Base-by-base conservation (phyloP, 1,140 invertebrate genomes). In the Drosophila burlai region DNA sequence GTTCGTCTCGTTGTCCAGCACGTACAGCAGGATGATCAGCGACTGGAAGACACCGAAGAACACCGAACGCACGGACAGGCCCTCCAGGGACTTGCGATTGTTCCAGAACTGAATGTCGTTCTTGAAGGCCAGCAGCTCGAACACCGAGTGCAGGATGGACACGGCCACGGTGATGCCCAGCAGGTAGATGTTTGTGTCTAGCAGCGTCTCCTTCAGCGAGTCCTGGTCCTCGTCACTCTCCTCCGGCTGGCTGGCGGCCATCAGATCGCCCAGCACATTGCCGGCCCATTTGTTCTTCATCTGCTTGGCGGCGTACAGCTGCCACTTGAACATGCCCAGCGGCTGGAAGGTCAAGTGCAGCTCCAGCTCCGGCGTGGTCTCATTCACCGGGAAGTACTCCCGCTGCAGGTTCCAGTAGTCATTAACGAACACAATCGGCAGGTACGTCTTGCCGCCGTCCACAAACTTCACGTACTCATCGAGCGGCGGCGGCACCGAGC, bases 81-180 rank as follows among this genome's bases (percentile, higher is more conserved):
- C 99, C 94, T 99, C 99, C 34, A 99, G 94, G 7, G 98, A 98
- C 93, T 99, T 98, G 42, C 99, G 95, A 87, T 99, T 99, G 74
- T 98, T 98, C 99, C 99, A 99, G 93, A 99, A 99, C 94, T 99
- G 99, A 91, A 99, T 99, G 94, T 99, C 98, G 95, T 99, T 99
- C 94, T 99, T 99, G 93, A 99, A 99, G 58, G 99, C 99, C 36
- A 99, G 94, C 83, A 99, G 96, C 93, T 99, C 99, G 94, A 99
- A 99, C 50, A 99, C 95, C 79, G 97, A 99, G 94, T 99, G 99
- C 4, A 99, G 94, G 38, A 99, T 95, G 5, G 99, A 99, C 1
- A 99, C 96, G 65, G 96, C 94, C 62, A 99, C 96, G 15, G 99
- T 99, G 43, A 99, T 92, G 38, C 94, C 98, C 16, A 99, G 93